phyloP scores from a whole-genome alignment of 2,797 vertebrate genomes.

The Trachurus trachurus region DNA sequence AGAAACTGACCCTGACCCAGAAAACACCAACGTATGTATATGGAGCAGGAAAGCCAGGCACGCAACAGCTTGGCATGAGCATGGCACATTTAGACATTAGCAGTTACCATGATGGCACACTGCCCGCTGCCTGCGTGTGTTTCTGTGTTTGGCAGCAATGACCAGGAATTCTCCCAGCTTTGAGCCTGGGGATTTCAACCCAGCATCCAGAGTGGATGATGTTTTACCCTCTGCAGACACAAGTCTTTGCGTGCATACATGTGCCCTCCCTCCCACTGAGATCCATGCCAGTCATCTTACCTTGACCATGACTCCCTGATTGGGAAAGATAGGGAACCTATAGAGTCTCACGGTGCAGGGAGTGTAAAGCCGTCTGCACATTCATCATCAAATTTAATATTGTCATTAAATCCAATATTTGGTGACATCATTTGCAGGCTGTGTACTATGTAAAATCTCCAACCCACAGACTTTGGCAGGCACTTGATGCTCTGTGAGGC shows the following conservation, averaged over 20 bases:
- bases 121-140: conserved; percentile 18
- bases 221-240: conserved; percentile 10
- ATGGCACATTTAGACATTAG: conserved; percentile 35
- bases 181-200: conserved; percentile 15
- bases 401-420: too few species aligned
- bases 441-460: too few species aligned
- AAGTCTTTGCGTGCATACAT: conserved; percentile 26
- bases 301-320: conserved; percentile 31
- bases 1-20: conserved; percentile 32
- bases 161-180: conserved; percentile 26
- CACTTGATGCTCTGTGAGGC: neutral
- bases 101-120: conserved; percentile 35
- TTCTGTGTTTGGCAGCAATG: conserved; percentile 15
- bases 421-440: too few species aligned
- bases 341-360: too few species aligned
- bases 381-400: neutral
- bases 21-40: conserved; percentile 15
- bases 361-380: too few species aligned
- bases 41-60: conserved; percentile 25
- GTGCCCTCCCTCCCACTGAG: neutral
- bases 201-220: conserved; percentile 10
- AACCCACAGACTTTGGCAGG: neutral
- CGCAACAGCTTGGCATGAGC: conserved; percentile 38
- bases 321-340: conserved; percentile 42
- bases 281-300: conserved; percentile 1